Evolutionary conservation across 2,888 invertebrate genomes (phyloP).

Genomic region (Cheilosia impressa): DNA sequence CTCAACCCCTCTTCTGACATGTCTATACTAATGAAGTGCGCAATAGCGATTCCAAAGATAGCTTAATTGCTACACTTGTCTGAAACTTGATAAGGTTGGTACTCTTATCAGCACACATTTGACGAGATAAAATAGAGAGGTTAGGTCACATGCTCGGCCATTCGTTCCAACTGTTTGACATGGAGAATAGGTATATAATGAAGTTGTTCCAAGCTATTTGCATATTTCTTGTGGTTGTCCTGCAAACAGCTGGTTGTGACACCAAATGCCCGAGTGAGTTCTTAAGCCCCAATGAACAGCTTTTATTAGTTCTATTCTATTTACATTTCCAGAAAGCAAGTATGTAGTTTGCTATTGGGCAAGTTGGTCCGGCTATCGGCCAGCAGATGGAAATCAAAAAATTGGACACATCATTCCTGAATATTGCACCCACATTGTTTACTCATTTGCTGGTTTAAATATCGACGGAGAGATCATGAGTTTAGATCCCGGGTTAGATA

Average conservation of each 20-base stretch:
- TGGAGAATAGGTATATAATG: background rate
- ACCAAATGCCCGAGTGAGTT: slow-evolving; percentile 24
- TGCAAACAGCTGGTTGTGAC: background rate
- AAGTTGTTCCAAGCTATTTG: background rate
- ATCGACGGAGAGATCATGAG: slow-evolving; percentile 83
- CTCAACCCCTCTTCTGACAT: no score
- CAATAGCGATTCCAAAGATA: slow-evolving; percentile 18
- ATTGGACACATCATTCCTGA: slow-evolving; percentile 83
- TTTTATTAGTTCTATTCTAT: background rate
- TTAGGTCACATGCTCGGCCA: background rate
- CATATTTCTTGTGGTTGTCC: background rate
- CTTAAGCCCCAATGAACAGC: no score
- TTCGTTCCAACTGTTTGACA: background rate
- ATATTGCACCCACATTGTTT: slow-evolving; percentile 85
- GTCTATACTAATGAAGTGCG: background rate
- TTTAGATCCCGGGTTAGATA: slow-evolving; percentile 82
- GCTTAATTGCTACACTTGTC: slow-evolving; percentile 19
- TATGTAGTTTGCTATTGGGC: slow-evolving; percentile 84
- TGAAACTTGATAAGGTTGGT: slow-evolving; percentile 16
- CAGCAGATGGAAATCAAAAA: slow-evolving; percentile 82
- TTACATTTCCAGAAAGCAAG: slow-evolving; percentile 45
- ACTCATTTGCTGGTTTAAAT: slow-evolving; percentile 85
- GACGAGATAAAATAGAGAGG: slow-evolving; percentile 26
- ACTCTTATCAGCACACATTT: background rate
- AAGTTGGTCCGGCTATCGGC: slow-evolving; percentile 84